Evolutionary conservation across 2,797 vertebrate species (phyloP).

Genomic region (Nannoperca australis): DNA sequence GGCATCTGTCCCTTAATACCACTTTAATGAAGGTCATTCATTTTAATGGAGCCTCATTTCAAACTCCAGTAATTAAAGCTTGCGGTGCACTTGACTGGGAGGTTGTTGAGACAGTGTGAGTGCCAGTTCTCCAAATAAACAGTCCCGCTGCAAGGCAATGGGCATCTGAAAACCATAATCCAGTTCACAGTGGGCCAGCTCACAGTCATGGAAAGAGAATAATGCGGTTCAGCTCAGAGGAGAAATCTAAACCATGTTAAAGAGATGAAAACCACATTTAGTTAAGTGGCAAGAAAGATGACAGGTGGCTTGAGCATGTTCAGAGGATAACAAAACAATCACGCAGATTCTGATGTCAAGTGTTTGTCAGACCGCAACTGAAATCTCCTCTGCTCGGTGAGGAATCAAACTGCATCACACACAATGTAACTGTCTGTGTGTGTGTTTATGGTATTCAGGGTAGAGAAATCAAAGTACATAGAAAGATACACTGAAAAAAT

Average conservation of each 20-base stretch:
- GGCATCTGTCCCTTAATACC: conserved; percentile 82
- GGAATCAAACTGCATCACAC: conserved; percentile 43
- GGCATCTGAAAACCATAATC: conserved; percentile 48
- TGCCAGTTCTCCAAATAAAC: conserved; percentile 81
- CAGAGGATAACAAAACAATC: conserved; percentile 66
- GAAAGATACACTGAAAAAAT: background rate
- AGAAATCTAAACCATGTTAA: conserved; percentile 64
- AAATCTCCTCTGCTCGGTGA: conserved; percentile 15
- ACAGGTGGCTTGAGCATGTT: conserved; percentile 62
- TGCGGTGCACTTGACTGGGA: conserved; percentile 72
- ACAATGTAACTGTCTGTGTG: conserved; percentile 20
- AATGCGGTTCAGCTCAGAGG: conserved; percentile 28
- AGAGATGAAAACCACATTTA: conserved; percentile 78
- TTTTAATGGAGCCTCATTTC: conserved; percentile 86
- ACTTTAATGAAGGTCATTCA: conserved; percentile 86
- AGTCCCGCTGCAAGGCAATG: conserved; percentile 33
- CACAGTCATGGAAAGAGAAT: conserved; percentile 43
- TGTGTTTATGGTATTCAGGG: conserved; percentile 35
- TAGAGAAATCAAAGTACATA: background rate
- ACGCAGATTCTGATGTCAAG: conserved; percentile 71
- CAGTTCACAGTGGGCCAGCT: conserved; percentile 33
- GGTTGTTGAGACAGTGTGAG: conserved; percentile 69
- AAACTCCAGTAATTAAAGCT: conserved; percentile 82
- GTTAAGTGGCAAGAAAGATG: conserved; percentile 59
- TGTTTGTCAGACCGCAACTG: conserved; percentile 55